Evolutionary conservation across 2,888 invertebrate species (phyloP).

Genomic region (Tetanocera ferruginea): DNA sequence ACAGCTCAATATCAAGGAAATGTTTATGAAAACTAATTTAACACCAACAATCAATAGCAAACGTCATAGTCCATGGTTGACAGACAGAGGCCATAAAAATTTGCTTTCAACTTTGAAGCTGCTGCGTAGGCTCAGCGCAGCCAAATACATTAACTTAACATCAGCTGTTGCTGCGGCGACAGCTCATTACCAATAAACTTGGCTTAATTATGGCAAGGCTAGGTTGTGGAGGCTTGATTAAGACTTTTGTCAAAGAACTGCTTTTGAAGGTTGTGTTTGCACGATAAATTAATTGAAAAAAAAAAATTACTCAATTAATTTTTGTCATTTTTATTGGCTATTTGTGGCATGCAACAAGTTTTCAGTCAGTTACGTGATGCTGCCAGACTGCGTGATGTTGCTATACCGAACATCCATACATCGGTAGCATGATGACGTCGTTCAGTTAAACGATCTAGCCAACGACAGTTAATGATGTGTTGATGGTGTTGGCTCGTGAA

Average conservation of each 20-base stretch:
- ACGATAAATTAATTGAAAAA: not conserved
- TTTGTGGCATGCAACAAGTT: not conserved
- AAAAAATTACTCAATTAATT: not conserved
- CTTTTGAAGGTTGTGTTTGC: too few relatives aligned
- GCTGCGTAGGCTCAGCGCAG: not conserved
- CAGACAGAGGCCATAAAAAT: not conserved
- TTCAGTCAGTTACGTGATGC: not conserved
- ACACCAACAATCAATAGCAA: not conserved
- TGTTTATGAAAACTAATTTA: not conserved
- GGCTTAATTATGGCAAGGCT: not conserved
- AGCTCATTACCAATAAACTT: not conserved
- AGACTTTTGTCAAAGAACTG: too few relatives aligned
- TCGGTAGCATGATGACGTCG: not conserved
- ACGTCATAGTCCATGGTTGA: not conserved
- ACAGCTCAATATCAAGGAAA: not conserved
- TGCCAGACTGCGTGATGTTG: too few relatives aligned
- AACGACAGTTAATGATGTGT: not conserved
- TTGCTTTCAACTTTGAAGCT: too few relatives aligned
- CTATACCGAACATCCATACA: not conserved
- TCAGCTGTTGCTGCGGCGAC: not conserved
- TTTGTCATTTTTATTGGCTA: not conserved
- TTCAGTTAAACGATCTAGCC: not conserved
- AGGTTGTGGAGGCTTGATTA: not conserved
- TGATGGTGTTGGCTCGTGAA: not conserved
- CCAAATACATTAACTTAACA: not conserved